phyloP scores from a whole-genome alignment of 2,113 vertebrate species.

The Aix galericulata region DNA sequence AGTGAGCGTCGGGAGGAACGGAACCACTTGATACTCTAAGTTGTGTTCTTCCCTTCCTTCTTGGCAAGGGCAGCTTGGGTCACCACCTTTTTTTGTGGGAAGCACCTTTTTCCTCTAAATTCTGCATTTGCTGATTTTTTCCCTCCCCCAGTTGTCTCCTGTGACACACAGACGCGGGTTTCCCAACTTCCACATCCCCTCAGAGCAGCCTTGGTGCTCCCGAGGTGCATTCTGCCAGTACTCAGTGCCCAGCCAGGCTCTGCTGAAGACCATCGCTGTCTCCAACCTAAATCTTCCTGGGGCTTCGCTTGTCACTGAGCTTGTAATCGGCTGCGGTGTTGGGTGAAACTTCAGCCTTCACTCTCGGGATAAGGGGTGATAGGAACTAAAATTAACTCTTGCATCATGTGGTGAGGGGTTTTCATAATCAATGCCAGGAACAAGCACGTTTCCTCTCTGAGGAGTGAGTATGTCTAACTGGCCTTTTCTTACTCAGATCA shows the following conservation, averaged over 20 bases:
- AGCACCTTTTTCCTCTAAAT: neutral
- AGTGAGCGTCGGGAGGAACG: neutral
- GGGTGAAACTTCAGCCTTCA: neutral
- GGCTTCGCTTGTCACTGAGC: neutral
- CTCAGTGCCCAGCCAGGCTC: neutral
- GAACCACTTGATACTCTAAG: rapidly evolving
- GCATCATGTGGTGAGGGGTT: conserved; percentile 10
- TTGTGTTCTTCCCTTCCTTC: neutral
- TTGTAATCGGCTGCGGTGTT: neutral
- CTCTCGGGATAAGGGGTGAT: neutral
- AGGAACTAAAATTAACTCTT: conserved; percentile 29
- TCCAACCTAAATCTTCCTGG: neutral
- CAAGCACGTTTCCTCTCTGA: conserved; percentile 24
- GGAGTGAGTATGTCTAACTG: neutral
- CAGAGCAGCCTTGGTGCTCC: neutral
- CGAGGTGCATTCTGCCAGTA: neutral
- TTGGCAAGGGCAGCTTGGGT: neutral
- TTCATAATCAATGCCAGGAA: conserved; percentile 59
- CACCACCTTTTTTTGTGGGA: neutral
- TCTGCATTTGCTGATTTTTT: neutral
- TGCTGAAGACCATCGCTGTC: neutral
- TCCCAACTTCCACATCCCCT: neutral
- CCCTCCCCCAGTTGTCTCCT: neutral
- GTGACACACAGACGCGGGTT: neutral
- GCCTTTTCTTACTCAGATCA: conserved; percentile 1